Conservation (phyloP, 2,888 invertebrate species). For the Geotrupes spiniger region DNA sequence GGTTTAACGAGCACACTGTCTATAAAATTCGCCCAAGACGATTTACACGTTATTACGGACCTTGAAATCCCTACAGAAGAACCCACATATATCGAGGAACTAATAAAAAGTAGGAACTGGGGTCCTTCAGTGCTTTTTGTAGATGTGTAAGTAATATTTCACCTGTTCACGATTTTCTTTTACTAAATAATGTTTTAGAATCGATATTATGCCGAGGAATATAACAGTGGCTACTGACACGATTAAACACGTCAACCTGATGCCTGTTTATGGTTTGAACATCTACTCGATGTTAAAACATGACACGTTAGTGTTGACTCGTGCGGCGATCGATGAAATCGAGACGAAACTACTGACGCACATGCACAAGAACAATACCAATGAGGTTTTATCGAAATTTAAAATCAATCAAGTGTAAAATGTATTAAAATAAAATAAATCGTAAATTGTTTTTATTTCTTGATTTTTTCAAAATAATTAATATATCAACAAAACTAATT, state of each 20-base stretch:
- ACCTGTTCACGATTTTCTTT: conserved; percentile 1
- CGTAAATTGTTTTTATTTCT: conserved; percentile 10
- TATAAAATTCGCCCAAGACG: conserved; percentile 92
- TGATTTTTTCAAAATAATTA: not conserved
- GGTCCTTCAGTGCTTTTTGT: conserved; percentile 93
- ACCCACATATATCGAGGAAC: conserved; percentile 70
- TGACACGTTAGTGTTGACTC: conserved; percentile 85
- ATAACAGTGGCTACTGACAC: conserved; percentile 77
- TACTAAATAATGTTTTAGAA: conserved; percentile 55
- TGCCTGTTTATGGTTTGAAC: conserved; percentile 96
- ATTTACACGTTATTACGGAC: conserved; percentile 85
- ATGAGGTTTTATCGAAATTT: conserved; percentile 52
- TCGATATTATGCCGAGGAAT: conserved; percentile 84
- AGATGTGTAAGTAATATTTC: conserved; percentile 69
- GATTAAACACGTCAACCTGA: conserved; percentile 83
- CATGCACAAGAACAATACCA: conserved; percentile 60
- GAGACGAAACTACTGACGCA: conserved; percentile 74
- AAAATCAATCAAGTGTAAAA: conserved; percentile 59
- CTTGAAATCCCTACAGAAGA: conserved; percentile 84
- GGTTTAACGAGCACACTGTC: conserved; percentile 85
- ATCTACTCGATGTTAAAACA: conserved; percentile 97
- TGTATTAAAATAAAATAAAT: conserved; percentile 16
- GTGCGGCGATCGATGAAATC: conserved; percentile 78
- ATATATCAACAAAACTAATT: not conserved
- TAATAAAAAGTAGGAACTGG: conserved; percentile 87